These are phyloP conservation scores for Oncorhynchus kisutch DNA, from an alignment of 2,113 vertebrate genomes.

Conservation along the genomic window DNA sequence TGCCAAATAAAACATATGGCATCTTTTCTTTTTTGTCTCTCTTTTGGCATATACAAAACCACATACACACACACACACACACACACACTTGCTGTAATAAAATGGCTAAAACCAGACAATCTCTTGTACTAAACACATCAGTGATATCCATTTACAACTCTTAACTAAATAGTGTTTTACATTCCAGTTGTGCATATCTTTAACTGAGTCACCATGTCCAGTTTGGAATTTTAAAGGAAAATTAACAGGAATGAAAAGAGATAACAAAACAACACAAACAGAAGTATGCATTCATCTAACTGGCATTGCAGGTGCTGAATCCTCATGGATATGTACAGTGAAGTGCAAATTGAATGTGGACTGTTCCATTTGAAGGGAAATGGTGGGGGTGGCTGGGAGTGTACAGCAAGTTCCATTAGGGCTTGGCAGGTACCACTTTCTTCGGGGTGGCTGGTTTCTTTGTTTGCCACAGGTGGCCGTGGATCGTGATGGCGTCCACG, in stretches of 20 bases:
- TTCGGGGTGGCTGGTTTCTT: constrained; percentile 96
- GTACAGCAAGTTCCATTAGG: constrained; percentile 71
- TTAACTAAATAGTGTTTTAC: constrained; percentile 74
- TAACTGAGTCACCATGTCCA: constrained; percentile 38
- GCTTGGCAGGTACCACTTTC: constrained; percentile 86
- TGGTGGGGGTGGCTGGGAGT: constrained; percentile 10
- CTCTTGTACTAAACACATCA: constrained; percentile 62
- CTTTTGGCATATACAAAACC: constrained; percentile 72
- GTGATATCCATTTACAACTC: constrained; percentile 65
- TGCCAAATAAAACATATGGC: constrained; percentile 73
- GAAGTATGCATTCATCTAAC: constrained; percentile 57
- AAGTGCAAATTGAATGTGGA: constrained; percentile 80
- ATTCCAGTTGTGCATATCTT: constrained; percentile 87
- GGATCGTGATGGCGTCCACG: constrained; percentile 96
- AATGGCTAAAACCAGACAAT: constrained; percentile 59
- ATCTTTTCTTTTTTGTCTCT: constrained; percentile 60
- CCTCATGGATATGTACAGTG: constrained; percentile 82
- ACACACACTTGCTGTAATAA: constrained; percentile 59
- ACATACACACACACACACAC: constrained; percentile 39
- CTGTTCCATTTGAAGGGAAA: constrained; percentile 51
- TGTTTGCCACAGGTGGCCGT: constrained; percentile 95
- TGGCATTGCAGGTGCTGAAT: constrained; percentile 85
- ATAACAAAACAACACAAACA: constrained; percentile 29
- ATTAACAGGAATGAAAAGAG: constrained; percentile 32
- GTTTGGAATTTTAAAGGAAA: constrained; percentile 23